Evolutionary conservation across 2,113 vertebrate genomes (phyloP).

Genomic region (Porphyrio hochstetteri): DNA sequence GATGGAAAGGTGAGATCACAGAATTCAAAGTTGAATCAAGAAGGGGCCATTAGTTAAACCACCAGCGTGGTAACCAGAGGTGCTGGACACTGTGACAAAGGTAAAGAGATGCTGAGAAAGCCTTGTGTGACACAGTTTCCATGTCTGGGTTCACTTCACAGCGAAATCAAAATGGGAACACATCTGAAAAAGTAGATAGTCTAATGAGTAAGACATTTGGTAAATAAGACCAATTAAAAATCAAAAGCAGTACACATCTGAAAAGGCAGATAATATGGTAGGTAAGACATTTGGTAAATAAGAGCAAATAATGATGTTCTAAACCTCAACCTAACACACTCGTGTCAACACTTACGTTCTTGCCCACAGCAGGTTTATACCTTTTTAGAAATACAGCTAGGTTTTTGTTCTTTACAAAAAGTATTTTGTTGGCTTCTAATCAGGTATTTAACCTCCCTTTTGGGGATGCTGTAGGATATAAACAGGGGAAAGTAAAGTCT

Average conservation of each 20-base stretch:
- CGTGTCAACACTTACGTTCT: background rate
- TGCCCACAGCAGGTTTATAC: background rate
- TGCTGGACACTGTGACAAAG: background rate
- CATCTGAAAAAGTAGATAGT: conserved; percentile 76
- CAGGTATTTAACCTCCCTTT: background rate
- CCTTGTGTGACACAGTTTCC: background rate
- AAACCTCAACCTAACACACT: conserved; percentile 49
- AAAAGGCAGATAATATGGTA: conserved; percentile 77
- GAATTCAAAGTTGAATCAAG: background rate
- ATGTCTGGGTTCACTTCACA: conserved; percentile 1
- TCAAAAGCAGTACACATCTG: conserved; percentile 72
- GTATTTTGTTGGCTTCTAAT: background rate
- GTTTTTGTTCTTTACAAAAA: background rate
- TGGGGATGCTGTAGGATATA: background rate
- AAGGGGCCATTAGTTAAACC: background rate
- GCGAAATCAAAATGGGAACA: conserved; percentile 36
- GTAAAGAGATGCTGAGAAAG: background rate
- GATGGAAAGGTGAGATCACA: background rate
- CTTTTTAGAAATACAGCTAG: background rate
- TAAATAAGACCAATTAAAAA: conserved; percentile 79
- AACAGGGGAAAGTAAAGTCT: background rate
- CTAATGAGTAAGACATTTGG: conserved; percentile 76
- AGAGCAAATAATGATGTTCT: conserved; percentile 61
- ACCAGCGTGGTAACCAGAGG: background rate
- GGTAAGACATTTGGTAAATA: conserved; percentile 79